Percentiles rank a stretch among this genome's conserved stretches.
These are phyloP conservation scores for Vollenhovia emeryi DNA, from an alignment of 1,140 invertebrate genomes.

Conservation along the genomic window DNA sequence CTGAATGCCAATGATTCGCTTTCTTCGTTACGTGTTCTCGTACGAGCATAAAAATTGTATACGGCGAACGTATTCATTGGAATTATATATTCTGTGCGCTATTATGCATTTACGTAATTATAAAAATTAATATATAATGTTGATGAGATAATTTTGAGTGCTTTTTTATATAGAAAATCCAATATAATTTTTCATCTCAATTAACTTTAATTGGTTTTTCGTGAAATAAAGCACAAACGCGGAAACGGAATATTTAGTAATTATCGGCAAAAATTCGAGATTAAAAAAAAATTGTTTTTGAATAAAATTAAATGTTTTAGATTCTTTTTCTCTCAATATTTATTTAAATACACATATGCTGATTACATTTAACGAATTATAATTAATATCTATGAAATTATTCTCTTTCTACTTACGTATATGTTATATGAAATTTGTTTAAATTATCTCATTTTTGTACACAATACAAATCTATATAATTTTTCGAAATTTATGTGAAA, in stretches of 20 bases:
- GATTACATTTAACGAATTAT: neutral
- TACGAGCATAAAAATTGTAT: neutral
- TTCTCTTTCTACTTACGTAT: neutral
- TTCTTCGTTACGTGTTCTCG: conserved; percentile 2
- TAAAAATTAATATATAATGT: neutral
- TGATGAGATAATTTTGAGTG: neutral
- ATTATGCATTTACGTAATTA: neutral
- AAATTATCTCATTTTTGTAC: neutral
- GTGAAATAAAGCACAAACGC: neutral
- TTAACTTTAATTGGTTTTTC: neutral
- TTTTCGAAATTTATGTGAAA: neutral
- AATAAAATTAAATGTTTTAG: neutral
- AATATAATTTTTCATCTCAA: neutral
- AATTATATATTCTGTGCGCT: neutral
- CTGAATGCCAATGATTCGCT: neutral
- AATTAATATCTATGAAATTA: neutral
- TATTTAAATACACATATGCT: neutral
- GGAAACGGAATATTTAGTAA: neutral
- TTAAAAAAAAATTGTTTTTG: neutral
- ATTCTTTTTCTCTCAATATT: neutral
- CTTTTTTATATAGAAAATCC: neutral
- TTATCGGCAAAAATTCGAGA: neutral
- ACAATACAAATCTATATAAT: neutral
- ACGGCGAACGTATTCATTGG: neutral
- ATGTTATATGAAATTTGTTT: neutral